Percentiles rank a stretch among this genome's conserved stretches.
Conservation (phyloP, 2,113 vertebrate genomes). For the Cryptotis parvus region DNA sequence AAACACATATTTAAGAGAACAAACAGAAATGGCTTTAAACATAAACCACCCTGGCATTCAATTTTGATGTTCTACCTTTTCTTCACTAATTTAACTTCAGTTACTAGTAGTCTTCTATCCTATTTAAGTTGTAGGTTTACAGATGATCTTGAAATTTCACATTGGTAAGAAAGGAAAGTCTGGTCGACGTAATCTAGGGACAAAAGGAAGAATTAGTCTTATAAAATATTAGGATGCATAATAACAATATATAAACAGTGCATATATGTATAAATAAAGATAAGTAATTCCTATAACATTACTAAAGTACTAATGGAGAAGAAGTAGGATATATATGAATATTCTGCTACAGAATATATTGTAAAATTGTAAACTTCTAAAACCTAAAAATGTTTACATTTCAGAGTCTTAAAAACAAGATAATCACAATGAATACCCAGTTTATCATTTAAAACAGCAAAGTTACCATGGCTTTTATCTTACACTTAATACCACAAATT, state of each 20-base stretch:
- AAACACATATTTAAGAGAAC: slow-evolving; percentile 86
- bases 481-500: slow-evolving; percentile 5
- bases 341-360: slow-evolving; percentile 47
- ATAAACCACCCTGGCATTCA: slow-evolving; percentile 81
- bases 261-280: background rate
- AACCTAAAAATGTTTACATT: background rate
- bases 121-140: slow-evolving; percentile 88
- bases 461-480: slow-evolving; percentile 54
- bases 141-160: slow-evolving; percentile 91
- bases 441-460: slow-evolving; percentile 33
- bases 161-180: slow-evolving; percentile 92
- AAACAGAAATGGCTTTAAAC: slow-evolving; percentile 82
- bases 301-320: slow-evolving; percentile 43
- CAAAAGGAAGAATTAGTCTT: slow-evolving; percentile 81
- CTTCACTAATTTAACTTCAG: slow-evolving; percentile 83
- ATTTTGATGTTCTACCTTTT: slow-evolving; percentile 79
- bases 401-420: slow-evolving; percentile 37
- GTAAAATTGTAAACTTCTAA: slow-evolving; percentile 39
- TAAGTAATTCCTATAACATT: slow-evolving; percentile 40
- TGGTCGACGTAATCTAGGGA: slow-evolving; percentile 87
- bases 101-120: slow-evolving; percentile 88
- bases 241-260: background rate
- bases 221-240: slow-evolving; percentile 55
- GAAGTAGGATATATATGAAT: background rate
- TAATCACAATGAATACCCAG: slow-evolving; percentile 11